Evolutionary conservation across 2,797 vertebrate species (phyloP), one percentile per base, ranked within the genome.

Genomic region (Triplophysa yarkandensis): DNA sequence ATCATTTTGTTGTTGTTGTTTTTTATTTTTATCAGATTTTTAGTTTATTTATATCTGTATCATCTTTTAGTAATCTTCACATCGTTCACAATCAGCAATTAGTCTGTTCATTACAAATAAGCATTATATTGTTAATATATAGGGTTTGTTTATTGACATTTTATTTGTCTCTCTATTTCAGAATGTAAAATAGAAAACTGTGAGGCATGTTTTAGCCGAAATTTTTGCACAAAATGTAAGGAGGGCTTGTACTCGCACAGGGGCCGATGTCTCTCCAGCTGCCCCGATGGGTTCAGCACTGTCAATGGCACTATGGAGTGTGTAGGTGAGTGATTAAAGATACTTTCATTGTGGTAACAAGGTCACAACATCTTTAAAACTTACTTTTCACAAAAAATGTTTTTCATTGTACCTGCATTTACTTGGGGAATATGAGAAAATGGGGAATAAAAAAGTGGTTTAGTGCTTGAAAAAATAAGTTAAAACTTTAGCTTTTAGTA

Each of bases 191-290:
- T 98, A 80, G 95, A 98, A 85, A 97, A 98, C 92, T 98, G 97
- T 85, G 96, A 97, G 92, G 95, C 94, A 72, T 99, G 97, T 89
- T 99, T 99, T 93, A 98, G 96, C 90, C 94, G 94, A 88, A 96
- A 94, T 87, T 98, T 99, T 95, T 99, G 97, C 92, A 98, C 96
- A 90, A 98, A 97, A 92, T 99, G 97, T 90, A 98, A 96, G 91
- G 96, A 97, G 86, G 95, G 92, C 83, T 89, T 95, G 84, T 98
- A 96, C 91, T 94, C 96, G 87, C 94, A 97, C 93, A 96, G 95
- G 89, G 96, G 97, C 77, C 92, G 94, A 79, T 99, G 97, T 86
- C 95, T 95, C 8, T 82, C 90, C 57, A 93, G 91, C 64, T 99
- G 97, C 88, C 96, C 97, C 0, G 93, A 95, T 77, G 95, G 95